Evolutionary conservation across 2,888 invertebrate species (phyloP), one percentile per base, ranked within the genome.

Genomic region (Oligia fasciuncula): DNA sequence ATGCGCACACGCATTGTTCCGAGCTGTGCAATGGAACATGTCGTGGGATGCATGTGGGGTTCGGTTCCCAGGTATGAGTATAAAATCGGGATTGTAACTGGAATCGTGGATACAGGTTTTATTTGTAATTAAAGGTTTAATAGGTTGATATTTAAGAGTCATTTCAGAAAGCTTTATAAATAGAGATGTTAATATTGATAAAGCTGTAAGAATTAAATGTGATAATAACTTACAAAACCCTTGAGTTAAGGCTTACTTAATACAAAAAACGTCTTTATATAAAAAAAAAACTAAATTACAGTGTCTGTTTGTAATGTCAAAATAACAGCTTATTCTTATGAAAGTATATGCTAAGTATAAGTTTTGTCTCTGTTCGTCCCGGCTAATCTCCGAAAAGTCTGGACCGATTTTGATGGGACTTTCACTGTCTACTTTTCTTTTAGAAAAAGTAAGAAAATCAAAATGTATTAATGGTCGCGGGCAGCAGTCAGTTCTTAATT

Each of bases 1-100:
- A 91, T 90, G 91, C 90, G 88, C 90, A 80, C 72, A 86, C 88
- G 90, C 91, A 91, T 91, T 90, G 90, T 91, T 90, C 87, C 70
- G 76, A 89, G 85, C 83, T 87, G 88, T 86, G 86, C 87, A 87
- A 89, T 89, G 88, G 87, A 86, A 89, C 87, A 86, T 89, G 80
- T 81, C 86, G 88, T 86, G 87, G 84, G 88, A 87, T 88, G 86
- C 84, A 83, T 80, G 81, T 88, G 79, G 80, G 82, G 76, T 83
- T 78, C 75, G 74, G 73, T 69, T 79, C 82, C 67, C 80, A 83
- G 72, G 79, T 86, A 78, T 19, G 72, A 4, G 46, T 75, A 49
- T 65, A 62, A 65, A 85, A 76, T 75, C 49, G 13, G 72, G 78
- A 40, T 57, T 65, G 57, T 65, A 46, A 73, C 62, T 74, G 49